A percentile compares a stretch with the other conserved stretches of the same genome.
phyloP scores from a whole-genome alignment of 64 coral and sea anemone genomes.

The Platygyra sinensis region DNA sequence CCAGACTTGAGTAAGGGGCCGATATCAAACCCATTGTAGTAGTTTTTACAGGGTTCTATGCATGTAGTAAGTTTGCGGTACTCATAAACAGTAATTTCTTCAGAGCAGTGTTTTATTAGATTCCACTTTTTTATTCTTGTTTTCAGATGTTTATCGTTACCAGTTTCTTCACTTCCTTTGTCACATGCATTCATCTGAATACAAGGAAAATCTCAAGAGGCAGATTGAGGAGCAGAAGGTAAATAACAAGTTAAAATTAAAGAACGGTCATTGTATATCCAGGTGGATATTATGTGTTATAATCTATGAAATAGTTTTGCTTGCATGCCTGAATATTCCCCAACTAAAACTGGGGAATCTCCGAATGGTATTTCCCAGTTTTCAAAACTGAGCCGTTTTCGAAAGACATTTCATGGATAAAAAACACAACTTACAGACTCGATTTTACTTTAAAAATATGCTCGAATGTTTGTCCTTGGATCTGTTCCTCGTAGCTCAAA shows the following conservation, averaged over 20 bases:
- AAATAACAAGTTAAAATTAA: not conserved
- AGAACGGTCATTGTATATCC: not conserved
- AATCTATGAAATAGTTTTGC: too few species aligned
- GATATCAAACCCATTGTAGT: too few species aligned
- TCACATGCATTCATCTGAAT: conserved; percentile 54
- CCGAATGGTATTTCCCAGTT: too few species aligned
- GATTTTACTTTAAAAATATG: too few species aligned
- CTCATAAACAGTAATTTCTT: not conserved
- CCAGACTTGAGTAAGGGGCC: too few species aligned
- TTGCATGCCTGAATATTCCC: too few species aligned
- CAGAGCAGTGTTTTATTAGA: not conserved
- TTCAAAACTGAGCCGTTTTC: too few species aligned
- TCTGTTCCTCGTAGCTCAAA: too few species aligned
- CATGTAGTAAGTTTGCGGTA: not conserved
- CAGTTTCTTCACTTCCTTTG: conserved; percentile 63
- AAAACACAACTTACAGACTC: too few species aligned
- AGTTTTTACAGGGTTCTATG: not conserved
- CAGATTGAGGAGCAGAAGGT: conserved; percentile 64
- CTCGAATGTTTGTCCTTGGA: too few species aligned
- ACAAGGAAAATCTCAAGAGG: conserved; percentile 59
- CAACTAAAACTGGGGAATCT: too few species aligned
- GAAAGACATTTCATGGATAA: too few species aligned
- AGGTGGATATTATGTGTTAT: not conserved
- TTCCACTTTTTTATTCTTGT: not conserved
- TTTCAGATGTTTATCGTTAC: conserved; percentile 51